Evolutionary conservation across 2,113 vertebrate genomes (phyloP).

Genomic region (Pongo pygmaeus): DNA sequence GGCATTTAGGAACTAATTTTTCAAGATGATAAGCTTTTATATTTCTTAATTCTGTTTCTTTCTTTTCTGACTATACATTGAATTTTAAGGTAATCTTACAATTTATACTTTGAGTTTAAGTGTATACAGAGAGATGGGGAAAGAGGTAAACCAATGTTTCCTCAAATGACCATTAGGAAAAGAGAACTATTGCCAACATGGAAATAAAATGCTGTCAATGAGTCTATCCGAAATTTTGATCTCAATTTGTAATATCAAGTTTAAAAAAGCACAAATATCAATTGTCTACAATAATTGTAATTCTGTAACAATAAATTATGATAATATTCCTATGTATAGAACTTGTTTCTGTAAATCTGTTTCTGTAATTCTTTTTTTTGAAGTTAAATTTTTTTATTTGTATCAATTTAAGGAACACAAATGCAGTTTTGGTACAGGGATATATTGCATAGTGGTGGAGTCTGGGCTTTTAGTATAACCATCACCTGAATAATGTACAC

Average conservation of each 20-base stretch:
- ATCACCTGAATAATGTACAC: no score
- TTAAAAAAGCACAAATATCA: not conserved
- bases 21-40: not conserved
- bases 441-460: no score
- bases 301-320: slow-evolving; percentile 27
- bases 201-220: not conserved
- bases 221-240: not conserved
- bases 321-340: not conserved
- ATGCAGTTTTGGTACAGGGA: no score
- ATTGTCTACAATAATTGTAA: not conserved
- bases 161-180: not conserved
- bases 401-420: no score
- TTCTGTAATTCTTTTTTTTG: not conserved
- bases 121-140: not conserved
- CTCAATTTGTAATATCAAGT: not conserved
- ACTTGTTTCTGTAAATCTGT: not conserved
- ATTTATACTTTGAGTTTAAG: not conserved
- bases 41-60: not conserved
- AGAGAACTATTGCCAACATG: not conserved
- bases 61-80: not conserved
- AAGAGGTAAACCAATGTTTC: not conserved
- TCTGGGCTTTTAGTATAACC: no score
- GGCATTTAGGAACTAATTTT: not conserved
- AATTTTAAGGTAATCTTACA: not conserved
- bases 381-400: no score